Conservation (phyloP, 2,888 invertebrate species). For the Protonemura montana region DNA sequence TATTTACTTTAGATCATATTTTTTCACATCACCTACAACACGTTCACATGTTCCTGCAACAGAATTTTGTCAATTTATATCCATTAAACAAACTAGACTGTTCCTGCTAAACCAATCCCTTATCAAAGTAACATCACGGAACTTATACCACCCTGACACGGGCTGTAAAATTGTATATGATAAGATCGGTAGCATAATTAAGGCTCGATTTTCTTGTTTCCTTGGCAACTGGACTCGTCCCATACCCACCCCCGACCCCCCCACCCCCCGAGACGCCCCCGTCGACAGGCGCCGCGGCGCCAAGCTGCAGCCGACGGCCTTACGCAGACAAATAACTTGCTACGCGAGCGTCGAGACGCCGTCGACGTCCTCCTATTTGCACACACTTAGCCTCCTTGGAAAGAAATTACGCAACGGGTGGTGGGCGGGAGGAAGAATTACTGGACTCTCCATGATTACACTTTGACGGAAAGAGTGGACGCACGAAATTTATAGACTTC, state of each 20-base stretch:
- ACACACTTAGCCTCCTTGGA: neutral
- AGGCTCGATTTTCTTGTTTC: constrained; percentile 30
- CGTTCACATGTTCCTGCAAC: too few relatives aligned
- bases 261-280: neutral
- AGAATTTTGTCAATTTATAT: too few relatives aligned
- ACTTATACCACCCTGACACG: too few relatives aligned
- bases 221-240: constrained; percentile 25
- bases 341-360: neutral
- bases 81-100: too few relatives aligned
- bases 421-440: neutral
- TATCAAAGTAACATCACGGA: too few relatives aligned
- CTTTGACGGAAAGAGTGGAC: neutral
- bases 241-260: neutral
- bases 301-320: constrained; percentile 2
- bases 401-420: constrained; percentile 26
- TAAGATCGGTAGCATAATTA: constrained; percentile 2
- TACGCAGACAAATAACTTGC: constrained; percentile 38
- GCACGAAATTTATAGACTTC: neutral
- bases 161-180: neutral
- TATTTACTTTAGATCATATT: neutral
- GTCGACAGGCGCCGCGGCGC: neutral
- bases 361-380: neutral
- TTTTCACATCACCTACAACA: too few relatives aligned
- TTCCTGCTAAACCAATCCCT: too few relatives aligned
- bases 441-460: neutral